phyloP scores from a whole-genome alignment of 2,113 vertebrate species.

The Himantopus leucocephalus region DNA sequence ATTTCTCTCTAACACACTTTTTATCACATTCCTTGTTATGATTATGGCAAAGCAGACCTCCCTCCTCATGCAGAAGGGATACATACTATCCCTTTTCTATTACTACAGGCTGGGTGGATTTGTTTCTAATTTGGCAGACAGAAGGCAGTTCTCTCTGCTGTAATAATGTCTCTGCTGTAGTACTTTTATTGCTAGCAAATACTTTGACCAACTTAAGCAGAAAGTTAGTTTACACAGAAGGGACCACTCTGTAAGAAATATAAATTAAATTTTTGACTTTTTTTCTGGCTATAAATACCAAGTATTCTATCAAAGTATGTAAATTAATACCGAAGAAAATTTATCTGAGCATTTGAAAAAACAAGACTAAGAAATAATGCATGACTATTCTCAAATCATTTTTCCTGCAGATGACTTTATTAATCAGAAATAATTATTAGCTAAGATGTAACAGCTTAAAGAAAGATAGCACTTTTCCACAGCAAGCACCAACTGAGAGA shows the following conservation, averaged over 20 bases:
- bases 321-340: neutral
- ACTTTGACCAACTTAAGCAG: neutral
- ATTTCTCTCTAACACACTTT: neutral
- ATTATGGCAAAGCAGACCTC: neutral
- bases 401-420: neutral
- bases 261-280: neutral
- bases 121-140: neutral
- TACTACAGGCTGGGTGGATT: neutral
- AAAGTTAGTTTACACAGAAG: neutral
- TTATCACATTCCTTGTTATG: neutral
- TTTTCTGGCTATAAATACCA: neutral
- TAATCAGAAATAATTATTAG: neutral
- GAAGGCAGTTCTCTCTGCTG: neutral
- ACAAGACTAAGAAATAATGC: neutral
- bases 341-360: neutral
- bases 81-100: neutral
- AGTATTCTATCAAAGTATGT: neutral
- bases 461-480: neutral
- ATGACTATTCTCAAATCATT: neutral
- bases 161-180: neutral
- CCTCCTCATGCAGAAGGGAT: too few relatives aligned
- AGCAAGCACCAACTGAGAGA: neutral
- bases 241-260: neutral
- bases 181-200: neutral
- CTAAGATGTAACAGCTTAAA: neutral